Base-by-base conservation (phyloP, 2,113 vertebrate species). In the Burhinus bistriatus region DNA sequence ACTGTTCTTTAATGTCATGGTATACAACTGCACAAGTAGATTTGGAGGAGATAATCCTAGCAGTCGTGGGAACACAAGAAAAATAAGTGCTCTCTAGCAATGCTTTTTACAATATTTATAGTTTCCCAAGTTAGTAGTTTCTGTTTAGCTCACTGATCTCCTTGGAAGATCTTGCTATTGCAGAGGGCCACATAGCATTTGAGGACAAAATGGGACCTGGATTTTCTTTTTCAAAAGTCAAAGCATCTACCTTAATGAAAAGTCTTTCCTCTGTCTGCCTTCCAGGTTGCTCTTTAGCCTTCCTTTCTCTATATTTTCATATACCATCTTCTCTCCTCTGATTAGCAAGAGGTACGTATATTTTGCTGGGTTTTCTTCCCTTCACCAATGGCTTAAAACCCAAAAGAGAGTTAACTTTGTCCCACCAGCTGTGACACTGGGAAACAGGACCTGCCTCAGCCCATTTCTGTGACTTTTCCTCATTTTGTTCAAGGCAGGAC, bases 1-100 rank as follows among this genome's bases (percentile, higher is more conserved):
- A 8, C 26, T 71, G 1, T 68, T 71, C 34, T n/a, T 89, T 9
- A 73, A 38, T 2, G 0, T 32, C 7, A 2, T 4, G 3, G 2
- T 64, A 5, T 44, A 32, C 12, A 58, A 26, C 30, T 81, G 27
- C 44, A 49, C 29, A 89, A 93, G 52, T 12, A 34, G 57, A 45
- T 27, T 54, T 77, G 54, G 47, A 84, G n/a, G 49, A 92, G 42
- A 87, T 58, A 65, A 59, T 21, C 36, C 44, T 71, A 16, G 58
- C 57, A 30, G 15, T 40, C 36, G 25, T 22, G 15, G 57, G 36
- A 83, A 32, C 16, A 52, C 12, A 76, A 19, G 18, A 79, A 65
- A 79, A 83, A 75, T 23, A 23, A 83, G 66, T 32, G 30, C 7
- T 62, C 36, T 29, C 12, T 62, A 38, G 36, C 11, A 58, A 16